phyloP scores from a whole-genome alignment of 2,113 vertebrate species.

The Siniperca knerii region DNA sequence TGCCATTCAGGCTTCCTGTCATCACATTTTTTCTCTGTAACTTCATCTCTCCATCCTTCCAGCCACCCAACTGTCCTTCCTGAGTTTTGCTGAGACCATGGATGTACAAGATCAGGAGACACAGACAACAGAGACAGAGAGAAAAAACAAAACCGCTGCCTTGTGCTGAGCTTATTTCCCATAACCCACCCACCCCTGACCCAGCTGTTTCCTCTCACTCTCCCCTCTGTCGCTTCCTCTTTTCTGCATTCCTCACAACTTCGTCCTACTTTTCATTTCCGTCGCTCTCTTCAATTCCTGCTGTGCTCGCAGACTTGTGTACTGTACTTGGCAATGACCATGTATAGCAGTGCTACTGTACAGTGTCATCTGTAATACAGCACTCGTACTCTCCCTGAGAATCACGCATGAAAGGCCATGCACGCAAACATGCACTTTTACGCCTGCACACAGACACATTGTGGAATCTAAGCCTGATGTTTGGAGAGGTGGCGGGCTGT shows the following conservation, averaged over 20 bases:
- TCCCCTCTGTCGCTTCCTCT: conserved; percentile 30
- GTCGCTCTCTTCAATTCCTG: conserved; percentile 9
- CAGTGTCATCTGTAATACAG: conserved; percentile 65
- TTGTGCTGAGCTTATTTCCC: conserved; percentile 67
- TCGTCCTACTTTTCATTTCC: conserved; percentile 43
- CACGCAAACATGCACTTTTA: conserved; percentile 16
- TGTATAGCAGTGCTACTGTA: conserved; percentile 63
- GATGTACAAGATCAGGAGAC: conserved; percentile 39
- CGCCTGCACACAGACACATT: conserved; percentile 5
- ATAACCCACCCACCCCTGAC: conserved; percentile 56
- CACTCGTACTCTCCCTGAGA: conserved; percentile 18
- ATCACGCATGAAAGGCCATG: conserved; percentile 5
- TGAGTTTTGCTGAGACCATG: conserved; percentile 51
- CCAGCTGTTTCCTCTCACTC: conserved; percentile 68
- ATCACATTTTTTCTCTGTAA: conserved; percentile 46
- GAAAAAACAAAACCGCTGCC: conserved; percentile 28
- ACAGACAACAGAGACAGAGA: conserved; percentile 5
- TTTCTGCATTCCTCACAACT: conserved; percentile 36
- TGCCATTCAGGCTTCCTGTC: conserved; percentile 45
- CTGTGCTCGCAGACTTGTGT: not conserved
- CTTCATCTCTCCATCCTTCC: conserved; percentile 49
- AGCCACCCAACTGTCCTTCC: conserved; percentile 54
- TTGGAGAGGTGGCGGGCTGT: conserved; percentile 19
- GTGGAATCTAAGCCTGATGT: conserved; percentile 42
- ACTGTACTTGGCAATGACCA: conserved; percentile 58